Base-by-base conservation (phyloP, 2,888 invertebrate species). In the Xylota segnis region DNA sequence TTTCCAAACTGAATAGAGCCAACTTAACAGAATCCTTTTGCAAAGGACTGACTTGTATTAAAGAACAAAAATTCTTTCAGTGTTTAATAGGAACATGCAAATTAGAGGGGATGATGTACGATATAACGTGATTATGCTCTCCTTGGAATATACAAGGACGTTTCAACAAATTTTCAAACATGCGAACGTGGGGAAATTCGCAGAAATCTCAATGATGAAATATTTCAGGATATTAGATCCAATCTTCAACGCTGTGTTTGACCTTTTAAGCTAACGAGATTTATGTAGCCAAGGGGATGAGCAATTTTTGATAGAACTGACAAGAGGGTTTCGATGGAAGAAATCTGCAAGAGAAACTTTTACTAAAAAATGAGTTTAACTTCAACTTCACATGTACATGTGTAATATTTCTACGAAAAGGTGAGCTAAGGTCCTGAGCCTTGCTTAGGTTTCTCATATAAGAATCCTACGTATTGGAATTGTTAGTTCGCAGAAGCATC, bases 1-100 rank as follows among this genome's bases (percentile, higher is more conserved):
- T 63, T 32, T 29, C 12, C 4, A 45, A 37, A 40, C 14, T 63
- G 47, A 63, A 63, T 47, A 9, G 63, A 32, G 45, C 63, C 47
- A 10, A 45, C 32, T 47, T 63, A 45, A 45, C 47, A 29, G 32
- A 63, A 32, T 56, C 9, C 56, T 56, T 56, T 23, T 14, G 56
- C 18, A 10, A 6, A 56, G n/a, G 16, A 16, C n/a, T 29, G 34
- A 56, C 14, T 54, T 54, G 6, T 29, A 12, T 37, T 37, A 37
- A 37, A 37, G 10, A 37, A 37, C 6, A 37, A 37, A 32, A 32
- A 32, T 6, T 34, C n/a, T 40, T 40, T 40, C n/a, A n/a, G 40
- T 40, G 40, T 6, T 10, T 40, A 40, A 40, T 40, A 40, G 40
- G 40, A 40, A 12, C 40, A 40, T 37, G 37, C 37, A 12, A 37